A percentile compares a stretch with the other conserved stretches of the same genome.
These are phyloP conservation scores for Sesia bembeciformis DNA, from an alignment of 2,888 invertebrate genomes.

Conservation along the genomic window DNA sequence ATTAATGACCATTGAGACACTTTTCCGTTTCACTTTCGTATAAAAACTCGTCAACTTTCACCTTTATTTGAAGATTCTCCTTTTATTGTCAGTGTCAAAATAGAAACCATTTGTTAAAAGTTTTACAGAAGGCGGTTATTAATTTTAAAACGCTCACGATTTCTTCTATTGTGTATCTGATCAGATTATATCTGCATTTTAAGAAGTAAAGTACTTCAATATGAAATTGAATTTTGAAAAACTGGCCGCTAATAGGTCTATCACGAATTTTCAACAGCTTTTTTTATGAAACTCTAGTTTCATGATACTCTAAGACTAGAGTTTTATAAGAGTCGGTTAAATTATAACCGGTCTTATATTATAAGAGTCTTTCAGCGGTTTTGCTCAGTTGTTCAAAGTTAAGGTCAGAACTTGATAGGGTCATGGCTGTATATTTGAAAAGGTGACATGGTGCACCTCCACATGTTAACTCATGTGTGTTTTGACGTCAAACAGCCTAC, in stretches of 20 bases:
- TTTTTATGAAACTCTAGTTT: no score
- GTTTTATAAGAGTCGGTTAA: no score
- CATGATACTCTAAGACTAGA: no score
- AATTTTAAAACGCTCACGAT: constrained; percentile 10
- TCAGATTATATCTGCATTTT: background rate
- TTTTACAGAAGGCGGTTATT: constrained; percentile 9
- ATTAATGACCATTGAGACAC: constrained; percentile 7
- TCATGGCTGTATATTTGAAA: no score
- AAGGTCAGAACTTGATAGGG: no score
- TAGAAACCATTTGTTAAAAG: constrained; percentile 16
- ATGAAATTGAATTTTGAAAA: no score
- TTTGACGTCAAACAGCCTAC: background rate
- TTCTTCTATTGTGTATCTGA: constrained; percentile 4
- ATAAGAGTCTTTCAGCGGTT: no score
- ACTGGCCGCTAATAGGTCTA: no score
- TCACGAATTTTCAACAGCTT: no score
- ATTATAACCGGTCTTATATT: no score
- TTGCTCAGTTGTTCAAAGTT: no score
- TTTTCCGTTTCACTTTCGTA: constrained; percentile 10
- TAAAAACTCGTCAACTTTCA: constrained; percentile 12
- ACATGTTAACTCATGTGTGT: background rate
- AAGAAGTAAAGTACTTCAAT: background rate
- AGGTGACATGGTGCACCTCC: background rate
- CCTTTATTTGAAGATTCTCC: constrained; percentile 15
- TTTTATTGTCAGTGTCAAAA: constrained; percentile 12